phyloP scores from a whole-genome alignment of 2,113 vertebrate species.

The Gallinago undulata region DNA sequence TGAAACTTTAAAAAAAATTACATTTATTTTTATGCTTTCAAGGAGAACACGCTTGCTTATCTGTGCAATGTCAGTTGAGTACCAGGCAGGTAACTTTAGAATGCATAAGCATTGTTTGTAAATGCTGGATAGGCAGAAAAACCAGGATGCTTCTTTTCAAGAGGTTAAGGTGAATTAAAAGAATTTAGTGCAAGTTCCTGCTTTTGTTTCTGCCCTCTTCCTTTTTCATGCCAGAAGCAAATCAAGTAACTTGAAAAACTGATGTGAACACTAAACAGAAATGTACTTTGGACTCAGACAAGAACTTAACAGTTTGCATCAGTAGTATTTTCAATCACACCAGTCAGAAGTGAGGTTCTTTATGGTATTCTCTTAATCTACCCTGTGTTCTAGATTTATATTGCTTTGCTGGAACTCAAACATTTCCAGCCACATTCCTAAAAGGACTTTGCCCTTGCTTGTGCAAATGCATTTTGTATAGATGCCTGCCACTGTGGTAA shows the following conservation, averaged over 20 bases:
- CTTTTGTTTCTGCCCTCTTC: not conserved
- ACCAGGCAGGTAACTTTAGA: not conserved
- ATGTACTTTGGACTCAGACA: not conserved
- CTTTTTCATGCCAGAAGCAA: not conserved
- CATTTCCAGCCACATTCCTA: not conserved
- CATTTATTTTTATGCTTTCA: not conserved
- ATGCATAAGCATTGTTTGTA: not conserved
- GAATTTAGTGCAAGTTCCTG: not conserved
- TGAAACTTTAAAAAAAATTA: not conserved
- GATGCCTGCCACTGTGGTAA: not conserved
- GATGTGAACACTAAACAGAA: not conserved
- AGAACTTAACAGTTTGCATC: not conserved
- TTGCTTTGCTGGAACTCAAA: not conserved
- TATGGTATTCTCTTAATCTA: not conserved
- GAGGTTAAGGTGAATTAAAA: not conserved
- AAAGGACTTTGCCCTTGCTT: not conserved
- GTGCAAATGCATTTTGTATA: conserved; percentile 13
- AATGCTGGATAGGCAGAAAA: not conserved
- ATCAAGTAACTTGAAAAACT: not conserved
- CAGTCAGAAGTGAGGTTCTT: conserved; percentile 9
- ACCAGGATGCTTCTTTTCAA: not conserved
- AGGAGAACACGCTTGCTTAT: not conserved
- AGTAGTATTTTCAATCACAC: not conserved
- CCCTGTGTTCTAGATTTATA: conserved; percentile 19
- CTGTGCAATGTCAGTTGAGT: not conserved